Evolutionary conservation across 2,113 vertebrate genomes (phyloP), one percentile per base, ranked within the genome.

Genomic region (Casuarius casuarius): DNA sequence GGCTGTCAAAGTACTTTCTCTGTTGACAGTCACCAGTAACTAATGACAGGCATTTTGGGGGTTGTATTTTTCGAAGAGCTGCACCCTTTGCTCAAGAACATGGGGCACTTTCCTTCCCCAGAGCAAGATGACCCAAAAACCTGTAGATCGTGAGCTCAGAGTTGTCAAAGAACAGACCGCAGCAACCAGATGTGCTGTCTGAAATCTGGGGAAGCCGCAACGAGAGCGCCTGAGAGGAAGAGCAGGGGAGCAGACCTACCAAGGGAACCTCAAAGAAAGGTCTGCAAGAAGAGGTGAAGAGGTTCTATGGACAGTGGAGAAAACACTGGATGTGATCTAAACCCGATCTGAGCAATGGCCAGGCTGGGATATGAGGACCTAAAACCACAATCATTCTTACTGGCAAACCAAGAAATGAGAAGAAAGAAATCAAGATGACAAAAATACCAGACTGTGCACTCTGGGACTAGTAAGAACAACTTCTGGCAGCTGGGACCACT

Each of bases 1-100:
- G 20, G 15, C 26, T 86, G 56, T 3, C 17, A 12, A 54, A 84
- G 80, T 1, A 5, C 35, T 22, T 48, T 4, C 40, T 51, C 66
- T 0, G 0, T 3, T 14, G 26, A 33, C 29, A 17, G 0, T 2
- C 49, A 66, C 35, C 44, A 66, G 0, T 1, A n/a, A 40, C 10
- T 12, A 26, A 61, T 3, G 10, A 72, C 52, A 73, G 18, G 31
- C 44, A 20, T 14, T 62, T 4, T 1, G 52, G 11, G 67, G 21
- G 42, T 2, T n/a, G 58, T 33, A 19, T 67, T 33, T 56, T 56
- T 26, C 40, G 48, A 71, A 72, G 40, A 63, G n/a, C 61, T 62
- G 66, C 58, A 72, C 5, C 16, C 5, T 63, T 59, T 17, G 15
- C 74, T 82, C 42, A 33, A 7, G 33, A 66, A 58, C 26, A 29